Conservation (phyloP, 2,888 invertebrate genomes). For the Schizotus pectinicornis region DNA sequence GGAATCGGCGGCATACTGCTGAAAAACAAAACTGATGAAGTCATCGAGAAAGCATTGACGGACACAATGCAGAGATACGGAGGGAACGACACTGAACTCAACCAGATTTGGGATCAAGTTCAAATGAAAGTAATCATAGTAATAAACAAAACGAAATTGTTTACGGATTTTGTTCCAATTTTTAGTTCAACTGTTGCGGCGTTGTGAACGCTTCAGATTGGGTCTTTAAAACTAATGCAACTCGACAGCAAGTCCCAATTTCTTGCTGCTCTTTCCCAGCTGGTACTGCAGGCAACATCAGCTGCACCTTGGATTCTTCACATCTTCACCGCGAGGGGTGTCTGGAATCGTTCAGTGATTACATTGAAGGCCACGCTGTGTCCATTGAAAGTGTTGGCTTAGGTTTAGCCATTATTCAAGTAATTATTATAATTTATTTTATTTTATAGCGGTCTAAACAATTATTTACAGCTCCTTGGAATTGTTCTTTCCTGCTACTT, state of each 20-base stretch:
- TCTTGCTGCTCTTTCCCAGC: conserved; percentile 67
- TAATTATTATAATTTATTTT: conserved; percentile 51
- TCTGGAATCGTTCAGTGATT: conserved; percentile 65
- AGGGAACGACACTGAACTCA: conserved; percentile 58
- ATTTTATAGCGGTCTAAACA: not conserved
- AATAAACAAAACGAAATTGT: no score
- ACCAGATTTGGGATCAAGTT: conserved; percentile 77
- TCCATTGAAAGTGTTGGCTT: conserved; percentile 81
- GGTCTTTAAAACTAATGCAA: conserved; percentile 55
- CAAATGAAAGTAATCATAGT: conserved; percentile 76
- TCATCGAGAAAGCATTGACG: conserved; percentile 71
- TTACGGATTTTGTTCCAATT: conserved; percentile 31
- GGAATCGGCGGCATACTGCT: conserved; percentile 82
- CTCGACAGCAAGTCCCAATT: conserved; percentile 62
- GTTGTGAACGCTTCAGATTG: conserved; percentile 70
- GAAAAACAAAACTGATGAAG: conserved; percentile 69
- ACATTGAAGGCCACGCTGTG: conserved; percentile 72
- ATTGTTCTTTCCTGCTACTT: conserved; percentile 90
- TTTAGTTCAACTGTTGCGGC: conserved; percentile 77
- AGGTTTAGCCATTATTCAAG: conserved; percentile 85
- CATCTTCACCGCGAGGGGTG: conserved; percentile 67
- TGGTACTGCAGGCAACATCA: conserved; percentile 58
- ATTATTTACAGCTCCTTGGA: conserved; percentile 75
- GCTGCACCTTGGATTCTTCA: conserved; percentile 43
- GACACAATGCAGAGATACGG: conserved; percentile 69